These are phyloP conservation scores for Palloptera scutellata DNA, from an alignment of 2,888 invertebrate species.

Conservation along the genomic window DNA sequence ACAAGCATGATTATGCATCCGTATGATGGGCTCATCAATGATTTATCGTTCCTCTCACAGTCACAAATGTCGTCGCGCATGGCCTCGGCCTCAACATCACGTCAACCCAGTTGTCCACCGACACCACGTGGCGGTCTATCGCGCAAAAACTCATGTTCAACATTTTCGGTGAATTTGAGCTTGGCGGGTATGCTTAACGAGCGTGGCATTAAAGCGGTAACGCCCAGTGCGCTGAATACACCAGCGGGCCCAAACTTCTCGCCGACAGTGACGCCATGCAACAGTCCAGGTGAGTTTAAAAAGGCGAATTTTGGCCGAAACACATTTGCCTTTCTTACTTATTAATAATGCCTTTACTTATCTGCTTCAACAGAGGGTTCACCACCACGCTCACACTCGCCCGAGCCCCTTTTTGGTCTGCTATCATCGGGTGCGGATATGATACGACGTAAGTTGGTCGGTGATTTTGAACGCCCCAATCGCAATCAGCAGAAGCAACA, in stretches of 20 bases:
- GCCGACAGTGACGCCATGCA: slow-evolving; percentile 88
- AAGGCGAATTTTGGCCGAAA: too few relatives aligned
- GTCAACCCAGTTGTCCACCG: slow-evolving; percentile 63
- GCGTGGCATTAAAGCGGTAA: slow-evolving; percentile 77
- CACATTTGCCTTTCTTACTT: background rate
- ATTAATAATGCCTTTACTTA: background rate
- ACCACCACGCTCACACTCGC: slow-evolving; percentile 67
- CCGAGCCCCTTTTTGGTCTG: slow-evolving; percentile 66
- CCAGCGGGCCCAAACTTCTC: slow-evolving; percentile 74
- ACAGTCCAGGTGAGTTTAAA: slow-evolving; percentile 77
- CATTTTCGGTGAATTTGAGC: slow-evolving; percentile 75
- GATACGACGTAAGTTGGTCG: slow-evolving; percentile 70
- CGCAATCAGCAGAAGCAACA: slow-evolving; percentile 57
- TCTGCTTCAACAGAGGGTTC: slow-evolving; percentile 62
- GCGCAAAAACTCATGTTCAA: slow-evolving; percentile 81
- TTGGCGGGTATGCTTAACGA: slow-evolving; percentile 81
- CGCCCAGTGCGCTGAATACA: slow-evolving; percentile 73
- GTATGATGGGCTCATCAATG: slow-evolving; percentile 79
- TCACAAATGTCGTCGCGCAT: slow-evolving; percentile 76
- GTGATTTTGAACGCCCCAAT: slow-evolving; percentile 62
- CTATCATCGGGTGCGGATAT: slow-evolving; percentile 74
- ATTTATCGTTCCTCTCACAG: slow-evolving; percentile 67
- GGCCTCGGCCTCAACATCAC: slow-evolving; percentile 71
- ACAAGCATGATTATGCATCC: slow-evolving; percentile 90
- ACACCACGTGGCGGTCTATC: slow-evolving; percentile 69